phyloP scores from a whole-genome alignment of 2,113 vertebrate species.

The Neogale vison region DNA sequence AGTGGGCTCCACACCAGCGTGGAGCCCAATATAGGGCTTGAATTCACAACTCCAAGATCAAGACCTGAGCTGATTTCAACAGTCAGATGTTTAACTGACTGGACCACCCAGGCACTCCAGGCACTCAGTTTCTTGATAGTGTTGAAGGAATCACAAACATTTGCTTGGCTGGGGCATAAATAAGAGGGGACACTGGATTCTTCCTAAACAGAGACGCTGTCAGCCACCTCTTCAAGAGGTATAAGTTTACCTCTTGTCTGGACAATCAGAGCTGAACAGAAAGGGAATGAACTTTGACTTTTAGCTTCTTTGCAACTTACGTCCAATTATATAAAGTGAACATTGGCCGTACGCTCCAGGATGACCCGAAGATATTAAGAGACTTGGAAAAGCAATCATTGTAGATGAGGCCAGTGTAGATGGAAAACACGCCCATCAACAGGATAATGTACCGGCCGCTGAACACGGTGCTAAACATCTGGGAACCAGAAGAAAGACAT shows the following conservation, averaged over 20 bases:
- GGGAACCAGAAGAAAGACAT: conserved; percentile 40
- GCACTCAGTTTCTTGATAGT: background rate
- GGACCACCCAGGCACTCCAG: background rate
- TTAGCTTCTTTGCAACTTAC: conserved; percentile 86
- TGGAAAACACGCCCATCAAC: conserved; percentile 97
- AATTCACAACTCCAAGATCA: background rate
- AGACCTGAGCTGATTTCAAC: background rate
- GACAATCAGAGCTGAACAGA: background rate
- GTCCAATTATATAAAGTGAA: conserved; percentile 93
- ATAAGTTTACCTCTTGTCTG: background rate
- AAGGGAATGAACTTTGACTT: background rate
- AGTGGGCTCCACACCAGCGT: background rate
- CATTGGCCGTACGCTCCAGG: conserved; percentile 97
- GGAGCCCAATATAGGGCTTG: background rate
- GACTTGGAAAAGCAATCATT: conserved; percentile 99
- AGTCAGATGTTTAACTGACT: background rate
- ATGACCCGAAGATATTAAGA: conserved; percentile 95
- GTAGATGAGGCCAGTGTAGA: conserved; percentile 98
- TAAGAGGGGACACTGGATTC: background rate
- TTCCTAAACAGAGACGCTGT: background rate
- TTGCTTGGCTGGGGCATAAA: background rate
- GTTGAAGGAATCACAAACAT: background rate
- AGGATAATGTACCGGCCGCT: conserved; percentile 97
- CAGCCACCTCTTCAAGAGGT: background rate
- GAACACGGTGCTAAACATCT: conserved; percentile 98